Evolutionary conservation across 1,140 invertebrate species (phyloP), one percentile per base, ranked within the genome.

Genomic region (Rhyacophila brunnea): DNA sequence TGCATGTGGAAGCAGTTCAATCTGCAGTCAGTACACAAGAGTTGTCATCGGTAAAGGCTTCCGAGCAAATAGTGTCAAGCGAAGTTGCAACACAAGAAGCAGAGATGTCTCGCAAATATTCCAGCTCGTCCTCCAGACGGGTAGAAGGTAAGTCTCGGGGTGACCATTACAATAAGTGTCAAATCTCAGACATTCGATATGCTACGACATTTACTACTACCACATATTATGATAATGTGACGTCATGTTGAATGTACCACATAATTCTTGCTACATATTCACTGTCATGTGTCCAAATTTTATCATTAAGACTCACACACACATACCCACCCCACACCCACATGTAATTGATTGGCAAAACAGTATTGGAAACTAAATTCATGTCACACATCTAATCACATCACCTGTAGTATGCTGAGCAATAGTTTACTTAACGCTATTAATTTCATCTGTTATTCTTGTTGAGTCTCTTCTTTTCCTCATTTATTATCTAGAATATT

Each of bases 41-140:
- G 19, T 13, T 10, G 43, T 42, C 17, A 43, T n/a, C 18, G 10
- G 23, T 18, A 42, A 13, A 20, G 15, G 35, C 13, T 17, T 51
- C 49, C 7, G 17, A 36, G 34, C 13, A n/a, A 17, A 51, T 13
- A 10, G 32, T 40, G 10, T 28, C 23, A 28, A 28, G 23, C 9
- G 23, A 28, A 28, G 73, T 74, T 51, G 77, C 77, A 68, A 73
- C 71, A 59, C 69, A 69, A 60, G 73, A 77, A 54, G 74, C 77
- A 71, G 78, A 84, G 45, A 85, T 84, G 80, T 82, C 81, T 51
- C 77, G 72, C 43, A 72, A 80, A 67, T 85, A 80, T 67, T 78
- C 74, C 45, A 81, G 74, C 69, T 74, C 81, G 62, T 83, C 80
- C 67, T 80, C 82, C 55, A 79, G 75, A 70, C 70, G 78, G 18